Percentiles rank a stretch among this genome's conserved stretches.
phyloP scores from a whole-genome alignment of 35 echinoderm and acorn worm species.

The Anneissia japonica region DNA sequence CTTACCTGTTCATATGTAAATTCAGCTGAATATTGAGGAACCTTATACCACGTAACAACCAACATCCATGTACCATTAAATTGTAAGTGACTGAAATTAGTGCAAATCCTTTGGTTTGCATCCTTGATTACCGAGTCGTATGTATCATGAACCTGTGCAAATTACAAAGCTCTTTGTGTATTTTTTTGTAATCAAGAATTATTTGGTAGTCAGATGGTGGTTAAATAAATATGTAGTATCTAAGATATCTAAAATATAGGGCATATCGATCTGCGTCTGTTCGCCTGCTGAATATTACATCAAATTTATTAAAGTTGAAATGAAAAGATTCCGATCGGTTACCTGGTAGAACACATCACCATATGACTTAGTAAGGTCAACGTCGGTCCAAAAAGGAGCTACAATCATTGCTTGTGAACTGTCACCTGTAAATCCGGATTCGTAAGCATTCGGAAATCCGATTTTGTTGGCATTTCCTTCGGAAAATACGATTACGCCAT shows the following conservation, averaged over 20 bases:
- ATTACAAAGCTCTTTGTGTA: too few relatives aligned
- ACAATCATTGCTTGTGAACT: constrained; percentile 33
- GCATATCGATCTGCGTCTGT: too few relatives aligned
- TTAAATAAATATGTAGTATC: too few relatives aligned
- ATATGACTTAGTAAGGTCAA: constrained; percentile 31
- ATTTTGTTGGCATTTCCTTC: constrained; percentile 78
- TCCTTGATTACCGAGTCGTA: background rate
- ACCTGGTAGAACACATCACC: constrained; percentile 91
- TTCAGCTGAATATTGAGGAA: background rate
- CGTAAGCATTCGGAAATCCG: constrained; percentile 67
- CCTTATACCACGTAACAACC: constrained; percentile 4
- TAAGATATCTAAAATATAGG: too few relatives aligned
- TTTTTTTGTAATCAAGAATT: too few relatives aligned
- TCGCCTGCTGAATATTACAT: too few relatives aligned
- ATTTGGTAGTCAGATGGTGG: too few relatives aligned
- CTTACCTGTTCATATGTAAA: constrained; percentile 6
- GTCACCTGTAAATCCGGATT: constrained; percentile 40
- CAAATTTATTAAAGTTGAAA: too few relatives aligned
- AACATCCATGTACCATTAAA: constrained; percentile 12
- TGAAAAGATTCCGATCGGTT: too few relatives aligned
- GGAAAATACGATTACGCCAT: constrained; percentile 74
- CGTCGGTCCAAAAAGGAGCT: constrained; percentile 84
- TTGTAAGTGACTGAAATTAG: background rate
- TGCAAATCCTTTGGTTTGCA: background rate
- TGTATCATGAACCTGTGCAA: background rate